Evolutionary conservation across 1,140 invertebrate species (phyloP).

Genomic region (Melanaphis sacchari): DNA sequence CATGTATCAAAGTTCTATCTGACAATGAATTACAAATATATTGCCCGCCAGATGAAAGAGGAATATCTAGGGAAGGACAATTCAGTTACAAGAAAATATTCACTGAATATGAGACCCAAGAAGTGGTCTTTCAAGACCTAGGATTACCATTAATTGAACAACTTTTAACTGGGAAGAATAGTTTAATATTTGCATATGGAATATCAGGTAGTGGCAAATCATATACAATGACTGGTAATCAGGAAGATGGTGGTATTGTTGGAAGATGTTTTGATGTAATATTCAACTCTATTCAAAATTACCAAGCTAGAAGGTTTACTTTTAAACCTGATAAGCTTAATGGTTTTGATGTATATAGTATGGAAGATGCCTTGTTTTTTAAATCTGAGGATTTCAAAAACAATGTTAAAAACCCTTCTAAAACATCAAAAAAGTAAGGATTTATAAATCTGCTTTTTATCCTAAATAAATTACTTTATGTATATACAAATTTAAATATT

Average conservation of each 20-base stretch:
- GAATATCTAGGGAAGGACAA: slow-evolving; percentile 74
- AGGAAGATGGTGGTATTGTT: slow-evolving; percentile 70
- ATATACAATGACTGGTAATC: slow-evolving; percentile 85
- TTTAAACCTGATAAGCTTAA: slow-evolving; percentile 94
- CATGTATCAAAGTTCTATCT: slow-evolving; percentile 77
- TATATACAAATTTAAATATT: neutral
- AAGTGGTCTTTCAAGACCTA: slow-evolving; percentile 69
- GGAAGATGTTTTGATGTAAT: slow-evolving; percentile 87
- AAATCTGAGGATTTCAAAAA: slow-evolving; percentile 49
- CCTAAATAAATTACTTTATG: neutral
- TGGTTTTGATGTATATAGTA: slow-evolving; percentile 88
- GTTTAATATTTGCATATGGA: slow-evolving; percentile 92
- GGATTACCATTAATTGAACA: slow-evolving; percentile 86
- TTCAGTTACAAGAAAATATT: slow-evolving; percentile 88
- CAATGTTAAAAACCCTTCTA: slow-evolving; percentile 28
- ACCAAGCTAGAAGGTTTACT: slow-evolving; percentile 81
- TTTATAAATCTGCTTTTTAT: neutral
- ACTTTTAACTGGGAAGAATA: slow-evolving; percentile 83
- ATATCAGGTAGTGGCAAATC: slow-evolving; percentile 97
- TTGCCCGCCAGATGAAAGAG: slow-evolving; percentile 70
- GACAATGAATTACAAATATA: slow-evolving; percentile 73
- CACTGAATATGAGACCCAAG: slow-evolving; percentile 77
- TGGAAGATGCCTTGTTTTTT: slow-evolving; percentile 75
- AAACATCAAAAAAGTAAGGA: slow-evolving; percentile 29
- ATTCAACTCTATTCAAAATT: slow-evolving; percentile 86